phyloP scores from a whole-genome alignment of 2,113 vertebrate genomes.

The Poeciliopsis occidentalis region DNA sequence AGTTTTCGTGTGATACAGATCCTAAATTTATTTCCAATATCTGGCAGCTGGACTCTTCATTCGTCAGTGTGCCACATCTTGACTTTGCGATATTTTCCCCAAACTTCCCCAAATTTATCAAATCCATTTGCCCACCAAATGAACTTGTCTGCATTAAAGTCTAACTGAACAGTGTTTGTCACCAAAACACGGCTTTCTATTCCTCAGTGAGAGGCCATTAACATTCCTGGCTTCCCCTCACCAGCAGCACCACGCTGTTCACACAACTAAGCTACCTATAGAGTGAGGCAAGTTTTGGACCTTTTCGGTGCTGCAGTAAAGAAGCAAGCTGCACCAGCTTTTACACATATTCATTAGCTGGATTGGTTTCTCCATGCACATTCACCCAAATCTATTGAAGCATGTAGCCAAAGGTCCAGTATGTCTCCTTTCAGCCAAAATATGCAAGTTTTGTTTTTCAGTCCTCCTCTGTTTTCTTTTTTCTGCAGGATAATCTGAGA shows the following conservation, averaged over 20 bases:
- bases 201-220: not conserved
- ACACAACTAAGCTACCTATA: not conserved
- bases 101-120: no score
- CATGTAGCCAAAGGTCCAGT: conserved; percentile 27
- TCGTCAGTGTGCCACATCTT: no score
- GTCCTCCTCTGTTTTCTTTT: conserved; percentile 11
- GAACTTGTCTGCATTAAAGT: not conserved
- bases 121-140: no score
- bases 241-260: not conserved
- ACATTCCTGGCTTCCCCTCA: not conserved
- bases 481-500: conserved; percentile 71
- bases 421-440: conserved; percentile 15
- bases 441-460: conserved; percentile 21
- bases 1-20: no score
- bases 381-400: conserved; percentile 39
- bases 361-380: conserved; percentile 39
- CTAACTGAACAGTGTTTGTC: not conserved
- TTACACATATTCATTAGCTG: conserved; percentile 45
- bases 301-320: conserved; percentile 33
- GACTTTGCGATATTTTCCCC: no score
- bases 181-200: not conserved
- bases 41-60: no score
- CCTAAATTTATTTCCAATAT: no score
- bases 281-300: conserved; percentile 21
- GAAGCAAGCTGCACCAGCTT: conserved; percentile 43